Conservation (phyloP, 2,113 vertebrate species). For the Toxotes jaculatrix region DNA sequence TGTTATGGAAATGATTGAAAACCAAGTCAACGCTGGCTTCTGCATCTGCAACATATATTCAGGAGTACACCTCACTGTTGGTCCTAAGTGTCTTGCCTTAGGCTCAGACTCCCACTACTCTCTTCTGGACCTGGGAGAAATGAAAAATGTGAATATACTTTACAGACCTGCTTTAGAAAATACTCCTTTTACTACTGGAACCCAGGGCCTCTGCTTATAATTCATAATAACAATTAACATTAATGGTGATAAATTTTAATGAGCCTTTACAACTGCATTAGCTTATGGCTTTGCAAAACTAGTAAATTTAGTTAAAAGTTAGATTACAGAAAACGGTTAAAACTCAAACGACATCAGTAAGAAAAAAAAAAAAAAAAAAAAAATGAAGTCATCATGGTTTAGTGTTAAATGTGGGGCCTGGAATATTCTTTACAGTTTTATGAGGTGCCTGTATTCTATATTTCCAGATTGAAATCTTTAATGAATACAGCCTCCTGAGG, state of each 20-base stretch:
- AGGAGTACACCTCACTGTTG: conserved; percentile 3
- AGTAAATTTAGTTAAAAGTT: not conserved
- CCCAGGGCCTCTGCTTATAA: not conserved
- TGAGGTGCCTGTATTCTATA: conserved; percentile 1
- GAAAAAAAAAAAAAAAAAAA: not conserved
- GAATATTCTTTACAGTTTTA: conserved; percentile 10
- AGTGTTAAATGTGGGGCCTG: not conserved
- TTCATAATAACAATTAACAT: not conserved
- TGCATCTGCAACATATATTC: conserved; percentile 26
- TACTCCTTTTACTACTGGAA: not conserved
- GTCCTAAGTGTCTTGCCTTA: conserved; percentile 32
- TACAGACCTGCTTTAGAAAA: not conserved
- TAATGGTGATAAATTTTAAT: not conserved
- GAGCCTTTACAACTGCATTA: not conserved
- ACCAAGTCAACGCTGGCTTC: conserved; percentile 29
- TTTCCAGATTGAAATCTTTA: conserved; percentile 14
- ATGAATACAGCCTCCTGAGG: conserved; percentile 31
- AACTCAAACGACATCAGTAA: not conserved
- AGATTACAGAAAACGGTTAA: not conserved
- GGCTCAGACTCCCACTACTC: conserved; percentile 28
- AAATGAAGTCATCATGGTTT: conserved; percentile 4
- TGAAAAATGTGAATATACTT: not conserved
- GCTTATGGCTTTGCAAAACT: not conserved
- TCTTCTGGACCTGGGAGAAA: not conserved
- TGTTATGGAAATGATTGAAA: conserved; percentile 38